These are phyloP conservation scores for Glossosoma conforme DNA, from an alignment of 1,140 invertebrate species.

Conservation along the genomic window DNA sequence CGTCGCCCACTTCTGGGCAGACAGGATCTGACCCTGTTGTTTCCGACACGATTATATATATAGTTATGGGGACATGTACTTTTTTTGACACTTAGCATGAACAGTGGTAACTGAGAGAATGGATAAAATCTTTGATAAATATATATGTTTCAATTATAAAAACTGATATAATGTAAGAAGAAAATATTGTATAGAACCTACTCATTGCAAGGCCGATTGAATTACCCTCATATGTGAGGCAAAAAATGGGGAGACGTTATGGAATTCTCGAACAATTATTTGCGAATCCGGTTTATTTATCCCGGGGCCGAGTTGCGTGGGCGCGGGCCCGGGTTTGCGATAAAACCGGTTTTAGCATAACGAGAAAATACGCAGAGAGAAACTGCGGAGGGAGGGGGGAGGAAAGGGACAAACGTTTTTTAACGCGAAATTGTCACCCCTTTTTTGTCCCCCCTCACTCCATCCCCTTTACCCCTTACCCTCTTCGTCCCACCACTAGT, in stretches of 20 bases:
- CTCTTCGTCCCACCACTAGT: too few species aligned
- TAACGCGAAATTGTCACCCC: neutral
- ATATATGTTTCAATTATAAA: too few species aligned
- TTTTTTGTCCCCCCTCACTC: conserved; percentile 2
- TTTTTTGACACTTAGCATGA: too few species aligned
- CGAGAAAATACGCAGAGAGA: neutral
- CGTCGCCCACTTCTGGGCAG: too few species aligned
- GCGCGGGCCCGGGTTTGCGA: neutral
- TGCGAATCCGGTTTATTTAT: conserved; percentile 4
- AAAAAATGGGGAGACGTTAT: conserved; percentile 1
- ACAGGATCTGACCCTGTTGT: too few species aligned
- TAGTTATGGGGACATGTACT: too few species aligned
- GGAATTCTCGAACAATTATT: conserved; percentile 3
- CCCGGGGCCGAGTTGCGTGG: neutral
- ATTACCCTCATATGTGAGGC: neutral
- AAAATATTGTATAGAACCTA: neutral
- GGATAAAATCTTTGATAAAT: too few species aligned
- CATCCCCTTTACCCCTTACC: too few species aligned
- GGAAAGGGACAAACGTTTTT: conserved; percentile 1
- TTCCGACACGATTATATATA: too few species aligned
- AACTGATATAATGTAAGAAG: too few species aligned
- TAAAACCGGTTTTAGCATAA: conserved; percentile 3
- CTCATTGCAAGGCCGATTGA: neutral
- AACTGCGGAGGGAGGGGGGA: neutral
- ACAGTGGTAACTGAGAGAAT: too few species aligned